A percentile compares a stretch with the other conserved stretches of the same genome.
Evolutionary conservation across 2,113 vertebrate species (phyloP).

Genomic region (Hippocampus barbouri): DNA sequence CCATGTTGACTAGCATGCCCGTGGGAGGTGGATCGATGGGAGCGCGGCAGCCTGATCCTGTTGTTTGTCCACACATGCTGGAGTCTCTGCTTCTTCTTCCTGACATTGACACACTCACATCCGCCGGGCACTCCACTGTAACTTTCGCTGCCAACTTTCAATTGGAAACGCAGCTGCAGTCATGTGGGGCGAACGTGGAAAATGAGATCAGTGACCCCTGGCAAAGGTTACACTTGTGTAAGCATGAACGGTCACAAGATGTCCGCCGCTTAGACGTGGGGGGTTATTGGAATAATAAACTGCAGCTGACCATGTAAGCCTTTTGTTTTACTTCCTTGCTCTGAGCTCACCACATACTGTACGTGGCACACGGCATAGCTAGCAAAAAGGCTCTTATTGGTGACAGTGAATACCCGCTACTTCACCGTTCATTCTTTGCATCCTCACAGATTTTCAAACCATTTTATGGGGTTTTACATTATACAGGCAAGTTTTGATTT

Average conservation of each 20-base stretch:
- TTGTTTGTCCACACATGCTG: constrained; percentile 16
- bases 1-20: constrained; percentile 49
- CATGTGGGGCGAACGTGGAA: constrained; percentile 44
- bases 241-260: constrained; percentile 51
- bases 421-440: too few species aligned
- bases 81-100: constrained; percentile 11
- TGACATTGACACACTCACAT: constrained; percentile 40
- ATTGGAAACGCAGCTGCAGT: constrained; percentile 21
- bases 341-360: neutral
- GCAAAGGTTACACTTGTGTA: constrained; percentile 61
- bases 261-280: constrained; percentile 21
- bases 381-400: neutral
- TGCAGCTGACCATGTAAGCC: constrained; percentile 39
- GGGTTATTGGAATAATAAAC: constrained; percentile 52
- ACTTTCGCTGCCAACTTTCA: constrained; percentile 41
- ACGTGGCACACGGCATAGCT: neutral
- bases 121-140: constrained; percentile 12
- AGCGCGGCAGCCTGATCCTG: constrained; percentile 38
- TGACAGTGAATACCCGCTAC: too few species aligned
- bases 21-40: constrained; percentile 47
- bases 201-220: constrained; percentile 68
- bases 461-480: too few species aligned
- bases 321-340: constrained; percentile 38
- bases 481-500: too few species aligned
- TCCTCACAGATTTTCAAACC: too few species aligned